Conservation (phyloP, 92 coral and sea anemone genomes). For the Metridium senile region DNA sequence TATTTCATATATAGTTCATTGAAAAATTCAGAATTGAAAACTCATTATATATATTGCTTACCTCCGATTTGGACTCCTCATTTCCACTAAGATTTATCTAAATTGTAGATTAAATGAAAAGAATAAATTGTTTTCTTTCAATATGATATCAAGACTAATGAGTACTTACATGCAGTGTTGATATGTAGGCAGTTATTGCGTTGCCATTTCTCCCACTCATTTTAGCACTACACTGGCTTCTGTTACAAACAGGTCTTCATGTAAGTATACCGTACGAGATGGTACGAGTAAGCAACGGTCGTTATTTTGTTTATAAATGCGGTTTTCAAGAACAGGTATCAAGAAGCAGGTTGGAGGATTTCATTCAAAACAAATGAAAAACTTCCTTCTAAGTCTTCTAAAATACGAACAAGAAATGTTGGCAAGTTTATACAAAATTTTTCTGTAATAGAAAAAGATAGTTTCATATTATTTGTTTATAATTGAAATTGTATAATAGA, state of each 20-base stretch:
- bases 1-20: not conserved
- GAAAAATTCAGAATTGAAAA: no score
- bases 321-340: conserved; percentile 8
- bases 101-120: not conserved
- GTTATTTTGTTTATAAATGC: conserved; percentile 6
- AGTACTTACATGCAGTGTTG: conserved; percentile 16
- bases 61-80: not conserved
- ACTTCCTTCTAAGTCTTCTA: not conserved
- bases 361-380: conserved; percentile 6
- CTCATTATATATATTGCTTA: not conserved
- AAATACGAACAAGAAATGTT: not conserved
- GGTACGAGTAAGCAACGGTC: no score
- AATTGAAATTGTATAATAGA: no score
- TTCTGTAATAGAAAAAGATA: no score
- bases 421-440: no score
- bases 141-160: not conserved
- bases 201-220: conserved; percentile 1
- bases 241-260: no score
- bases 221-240: not conserved
- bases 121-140: not conserved
- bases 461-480: no score
- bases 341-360: not conserved
- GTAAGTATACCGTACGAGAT: no score
- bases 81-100: conserved; percentile 12
- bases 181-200: conserved; percentile 4